phyloP scores from a whole-genome alignment of 2,797 vertebrate genomes.

The Eremophila alpestris region DNA sequence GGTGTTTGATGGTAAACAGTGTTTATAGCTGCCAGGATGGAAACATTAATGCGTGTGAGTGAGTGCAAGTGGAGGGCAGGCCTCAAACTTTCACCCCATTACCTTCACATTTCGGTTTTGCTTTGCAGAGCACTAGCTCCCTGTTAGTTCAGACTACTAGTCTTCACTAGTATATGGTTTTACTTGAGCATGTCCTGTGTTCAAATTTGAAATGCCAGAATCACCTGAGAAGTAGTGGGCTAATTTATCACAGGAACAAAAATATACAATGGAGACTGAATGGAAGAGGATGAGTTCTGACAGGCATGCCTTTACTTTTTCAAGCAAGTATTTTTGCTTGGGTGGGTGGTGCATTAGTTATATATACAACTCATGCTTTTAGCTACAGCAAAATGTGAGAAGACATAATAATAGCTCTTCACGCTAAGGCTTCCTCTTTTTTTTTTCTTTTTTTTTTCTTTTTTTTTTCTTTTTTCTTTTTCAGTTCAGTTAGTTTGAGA shows the following conservation, averaged over 20 bases:
- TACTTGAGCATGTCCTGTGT: background rate
- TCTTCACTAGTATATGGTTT: background rate
- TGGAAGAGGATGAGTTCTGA: constrained; percentile 49
- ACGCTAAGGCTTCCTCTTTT: constrained; percentile 23
- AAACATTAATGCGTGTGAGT: constrained; percentile 42
- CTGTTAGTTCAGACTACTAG: background rate
- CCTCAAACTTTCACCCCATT: constrained; percentile 65
- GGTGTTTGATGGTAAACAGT: constrained; percentile 64
- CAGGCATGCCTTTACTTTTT: constrained; percentile 55
- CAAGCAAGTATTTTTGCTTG: constrained; percentile 20
- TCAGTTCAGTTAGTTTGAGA: constrained; percentile 56
- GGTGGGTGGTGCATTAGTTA: constrained; percentile 43
- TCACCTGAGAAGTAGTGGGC: constrained; percentile 44
- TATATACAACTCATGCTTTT: constrained; percentile 63
- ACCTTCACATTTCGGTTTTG: constrained; percentile 48
- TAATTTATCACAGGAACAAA: constrained; percentile 35
- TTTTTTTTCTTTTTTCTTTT: background rate
- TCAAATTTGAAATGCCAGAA: constrained; percentile 18
- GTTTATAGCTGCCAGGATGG: constrained; percentile 60
- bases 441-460: background rate
- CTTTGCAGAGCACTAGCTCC: background rate
- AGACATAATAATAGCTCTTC: constrained; percentile 59
- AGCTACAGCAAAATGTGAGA: constrained; percentile 48
- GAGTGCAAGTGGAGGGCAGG: constrained; percentile 65
- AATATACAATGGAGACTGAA: constrained; percentile 63